phyloP scores from a whole-genome alignment of 2,797 vertebrate genomes.

The Crocidura indochinensis region DNA sequence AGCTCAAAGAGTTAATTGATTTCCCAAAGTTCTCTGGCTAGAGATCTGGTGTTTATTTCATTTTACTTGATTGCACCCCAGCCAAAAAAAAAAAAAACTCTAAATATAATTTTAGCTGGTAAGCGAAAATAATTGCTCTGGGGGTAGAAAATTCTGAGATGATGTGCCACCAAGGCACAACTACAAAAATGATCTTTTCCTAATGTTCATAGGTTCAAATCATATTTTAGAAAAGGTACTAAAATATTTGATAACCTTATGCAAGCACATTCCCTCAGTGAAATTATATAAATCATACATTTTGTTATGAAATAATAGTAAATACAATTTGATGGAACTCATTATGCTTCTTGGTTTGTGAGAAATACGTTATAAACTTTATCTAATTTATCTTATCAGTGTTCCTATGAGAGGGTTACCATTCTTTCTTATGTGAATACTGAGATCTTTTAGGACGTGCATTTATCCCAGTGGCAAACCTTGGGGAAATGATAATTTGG shows the following conservation, averaged over 20 bases:
- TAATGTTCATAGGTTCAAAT: slow-evolving; percentile 4
- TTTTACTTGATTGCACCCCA: background rate
- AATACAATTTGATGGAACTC: background rate
- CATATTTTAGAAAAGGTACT: background rate
- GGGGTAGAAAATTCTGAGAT: background rate
- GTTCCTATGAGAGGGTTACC: background rate
- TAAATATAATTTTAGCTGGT: background rate
- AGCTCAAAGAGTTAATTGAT: background rate
- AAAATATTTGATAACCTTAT: slow-evolving; percentile 7
- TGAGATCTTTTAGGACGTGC: background rate
- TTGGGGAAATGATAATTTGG: background rate
- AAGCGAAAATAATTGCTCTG: background rate
- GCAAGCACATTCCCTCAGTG: background rate
- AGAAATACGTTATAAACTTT: background rate
- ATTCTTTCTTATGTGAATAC: background rate
- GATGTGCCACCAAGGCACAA: background rate
- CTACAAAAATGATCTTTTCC: background rate
- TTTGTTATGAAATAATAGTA: slow-evolving; percentile 6
- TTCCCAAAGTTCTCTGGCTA: background rate
- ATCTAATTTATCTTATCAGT: slow-evolving; percentile 2
- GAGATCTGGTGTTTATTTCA: slow-evolving; percentile 47
- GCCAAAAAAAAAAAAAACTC: background rate
- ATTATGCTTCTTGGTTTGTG: background rate
- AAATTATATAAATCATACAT: slow-evolving; percentile 10
- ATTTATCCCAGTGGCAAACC: background rate